Evolutionary conservation across 2,888 invertebrate genomes (phyloP), one percentile per base, ranked within the genome.

Genomic region (Polia nebulosa): DNA sequence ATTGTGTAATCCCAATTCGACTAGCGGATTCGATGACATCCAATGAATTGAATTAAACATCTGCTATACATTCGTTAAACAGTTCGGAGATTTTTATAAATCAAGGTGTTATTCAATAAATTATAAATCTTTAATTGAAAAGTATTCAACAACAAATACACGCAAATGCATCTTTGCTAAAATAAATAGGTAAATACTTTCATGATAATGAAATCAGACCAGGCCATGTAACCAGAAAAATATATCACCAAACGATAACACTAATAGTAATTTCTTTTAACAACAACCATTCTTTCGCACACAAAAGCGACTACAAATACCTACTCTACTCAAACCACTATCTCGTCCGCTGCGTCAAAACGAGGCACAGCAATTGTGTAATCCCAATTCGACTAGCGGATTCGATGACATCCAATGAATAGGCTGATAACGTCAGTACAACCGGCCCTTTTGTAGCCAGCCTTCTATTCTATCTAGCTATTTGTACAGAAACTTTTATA

Each of bases 351-450:
- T 72, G 59, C 66, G 68, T 77, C 56, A 72, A 77, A 89, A 88
- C 88, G 88, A 63, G 74, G 80, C 87, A 83, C 66, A 56, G 62
- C 81, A 71, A 84, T 90, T 89, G 87, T 84, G 86, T 87, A 88
- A 89, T 87, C 83, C 79, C 83, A 85, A 84, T 82, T 81, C 79
- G 80, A 72, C 80, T 83, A 80, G 83, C 81, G 78, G 83, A 87
- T 84, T 79, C 87, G 88, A 89, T 88, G 90, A 88, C 90, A 87
- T 87, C 81, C 76, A 76, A 76, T 86, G 84, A 88, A 88, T 87
- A 78, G 85, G 59, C 71, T 81, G 83, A 84, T 87, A 86, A 82
- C 84, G 82, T 85, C 83, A 70, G 79, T 75, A 80, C 82, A 84
- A 81, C 78, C 52, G 69, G 75, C 79, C 80, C 81, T 79, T 81